A percentile compares a stretch with the other conserved stretches of the same genome.
These are phyloP conservation scores for Dryas iulia DNA, from an alignment of 1,140 invertebrate genomes.

Conservation along the genomic window DNA sequence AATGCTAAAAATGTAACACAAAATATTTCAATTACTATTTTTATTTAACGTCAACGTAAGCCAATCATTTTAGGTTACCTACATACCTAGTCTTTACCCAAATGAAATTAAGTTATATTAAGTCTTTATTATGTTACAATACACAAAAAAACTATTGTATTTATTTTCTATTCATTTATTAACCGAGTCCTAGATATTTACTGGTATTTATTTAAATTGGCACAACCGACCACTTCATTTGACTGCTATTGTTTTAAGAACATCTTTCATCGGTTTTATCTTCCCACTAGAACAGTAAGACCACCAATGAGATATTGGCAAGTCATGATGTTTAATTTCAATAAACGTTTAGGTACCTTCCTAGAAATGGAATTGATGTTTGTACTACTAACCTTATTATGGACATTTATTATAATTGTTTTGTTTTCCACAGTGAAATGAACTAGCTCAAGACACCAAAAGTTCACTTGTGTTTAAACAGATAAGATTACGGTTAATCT, in stretches of 20 bases:
- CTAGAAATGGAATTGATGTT: constrained; percentile 26
- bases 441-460: constrained; percentile 17
- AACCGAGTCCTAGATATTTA: not conserved
- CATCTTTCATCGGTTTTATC: constrained; percentile 8
- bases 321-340: constrained; percentile 39
- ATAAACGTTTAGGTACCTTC: constrained; percentile 19
- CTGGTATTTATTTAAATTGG: not conserved
- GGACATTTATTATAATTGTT: constrained; percentile 25
- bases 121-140: not conserved
- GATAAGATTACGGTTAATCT: constrained; percentile 18
- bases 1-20: too few species aligned
- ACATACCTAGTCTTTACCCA: not conserved
- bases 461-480: constrained; percentile 6
- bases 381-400: constrained; percentile 43
- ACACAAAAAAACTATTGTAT: not conserved
- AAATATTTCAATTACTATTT: too few species aligned
- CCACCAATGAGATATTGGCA: constrained; percentile 16
- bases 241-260: not conserved
- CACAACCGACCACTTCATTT: not conserved
- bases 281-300: constrained; percentile 16
- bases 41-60: too few species aligned
- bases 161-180: not conserved
- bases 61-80: not conserved
- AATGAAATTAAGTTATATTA: not conserved
- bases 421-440: constrained; percentile 37